These are phyloP conservation scores for Ovis aries DNA, from an alignment of 2,113 vertebrate species.

Conservation along the genomic window ARS-UI_Ramb_v3.0 NC_056080.1:127848501-127849000, in stretches of 20 bases:
- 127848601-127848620: not conserved
- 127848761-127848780: not conserved
- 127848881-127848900: not conserved
- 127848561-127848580: not conserved
- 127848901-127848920: not conserved
- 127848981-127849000: not conserved
- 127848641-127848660: not conserved
- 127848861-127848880: not conserved
- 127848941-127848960: not conserved
- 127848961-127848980: not conserved
- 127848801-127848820: not conserved
- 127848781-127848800: not conserved
- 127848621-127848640: not conserved
- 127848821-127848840: not conserved
- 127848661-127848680: not conserved
- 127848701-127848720: conserved; percentile 10
- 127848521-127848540: not conserved
- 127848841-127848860: not conserved
- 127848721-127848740: not conserved
- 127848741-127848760: not conserved
- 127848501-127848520: not conserved
- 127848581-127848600: not conserved
- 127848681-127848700: not conserved
- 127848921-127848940: not conserved
- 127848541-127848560: not conserved